Evolutionary conservation across 2,888 invertebrate genomes (phyloP), one percentile per base, ranked within the genome.

Genomic region (Pyrochroa serraticornis): DNA sequence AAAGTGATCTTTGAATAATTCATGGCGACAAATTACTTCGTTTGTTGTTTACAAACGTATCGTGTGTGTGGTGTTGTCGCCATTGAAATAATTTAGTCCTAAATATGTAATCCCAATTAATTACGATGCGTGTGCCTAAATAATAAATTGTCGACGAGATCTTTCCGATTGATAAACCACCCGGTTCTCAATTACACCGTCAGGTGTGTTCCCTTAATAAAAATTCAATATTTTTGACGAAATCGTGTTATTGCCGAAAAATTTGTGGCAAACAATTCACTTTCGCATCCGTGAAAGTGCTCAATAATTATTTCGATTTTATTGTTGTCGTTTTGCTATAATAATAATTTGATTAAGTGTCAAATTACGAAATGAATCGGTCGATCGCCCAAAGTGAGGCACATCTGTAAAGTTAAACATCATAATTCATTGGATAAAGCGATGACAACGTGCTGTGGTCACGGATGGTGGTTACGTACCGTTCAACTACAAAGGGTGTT

Each of bases 81-180:
- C 22, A 22, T 22, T 22, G 22, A 22, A 22, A 22, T 22, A 22
- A 22, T 22, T 22, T 22, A 6, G n/a, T 8, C 13, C 35, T 22
- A 22, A 46, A 45, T 46, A 44, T 33, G 44, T 33, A 10, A 31
- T 7, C 44, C 33, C 12, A 62, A 66, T 66, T 66, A 66, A 66
- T 65, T 57, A 64, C 51, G 13, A 63, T 66, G 61, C 66, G 64
- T 63, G 63, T 47, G 51, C 58, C 54, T 57, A 51, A 64, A 66
- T 64, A 64, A 66, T 64, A 60, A 66, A 66, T 63, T 61, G 58
- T 61, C 43, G 48, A 63, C 57, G 60, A 63, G 52, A 60, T 58
- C 58, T 55, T 50, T 42, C 22, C 3, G 22, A 2, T 5, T 53
- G 61, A 50, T 55, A 63, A 63, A 55, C 22, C 22, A 32, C 30